Evolutionary conservation across 37 sponge, comb jelly and placozoan species (phyloP), one percentile per base, ranked within the genome.

Genomic region (Chondrilla cf. caribensis): DNA sequence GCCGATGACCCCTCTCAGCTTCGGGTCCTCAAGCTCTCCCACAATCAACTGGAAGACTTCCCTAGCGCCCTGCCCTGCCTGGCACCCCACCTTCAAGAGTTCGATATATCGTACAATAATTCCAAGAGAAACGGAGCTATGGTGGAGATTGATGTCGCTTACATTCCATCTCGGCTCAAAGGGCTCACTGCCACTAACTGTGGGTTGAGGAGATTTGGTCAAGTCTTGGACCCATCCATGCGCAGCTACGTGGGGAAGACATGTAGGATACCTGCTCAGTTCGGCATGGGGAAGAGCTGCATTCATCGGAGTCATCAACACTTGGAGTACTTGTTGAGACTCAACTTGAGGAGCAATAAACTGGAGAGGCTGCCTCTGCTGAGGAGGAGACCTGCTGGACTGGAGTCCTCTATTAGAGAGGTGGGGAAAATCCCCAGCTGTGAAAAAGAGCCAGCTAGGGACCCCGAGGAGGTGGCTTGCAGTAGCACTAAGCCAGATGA

Each of bases 61-160:
- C 90, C 94, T 0, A 67, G 79, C 36, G 88, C 72, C 0, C 62
- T 94, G 18, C 87, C 92, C 18, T 91, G 89, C 66, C 70, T 91
- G 29, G 85, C 94, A 42, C 89, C 91, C 8, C 85, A 83, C 51
- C 79, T 94, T 6, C 7, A 28, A 22, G 91, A 94, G 62, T 72
- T 94, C 26, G 78, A 89, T 60, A 38, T 94, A 0, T 84, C 87
- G 0, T 24, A 80, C 68, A 79, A 79, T 47, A 54, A 79, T 19
- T 79, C 47, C 18, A n/a, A 29, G 3, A 9, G 5, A 4, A 89
- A 89, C 60, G 43, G 84, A 3, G 24, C 24, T 6, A 36, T 87
- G 26, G 25, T 60, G 60, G 37, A 33, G 14, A 78, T 87, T 2
- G 92, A 91, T 24, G 31, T 89, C 33, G 47, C 43, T 4, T 87